These are phyloP conservation scores for Hyles euphorbiae DNA, from an alignment of 1,140 invertebrate genomes.

Conservation along the genomic window DNA sequence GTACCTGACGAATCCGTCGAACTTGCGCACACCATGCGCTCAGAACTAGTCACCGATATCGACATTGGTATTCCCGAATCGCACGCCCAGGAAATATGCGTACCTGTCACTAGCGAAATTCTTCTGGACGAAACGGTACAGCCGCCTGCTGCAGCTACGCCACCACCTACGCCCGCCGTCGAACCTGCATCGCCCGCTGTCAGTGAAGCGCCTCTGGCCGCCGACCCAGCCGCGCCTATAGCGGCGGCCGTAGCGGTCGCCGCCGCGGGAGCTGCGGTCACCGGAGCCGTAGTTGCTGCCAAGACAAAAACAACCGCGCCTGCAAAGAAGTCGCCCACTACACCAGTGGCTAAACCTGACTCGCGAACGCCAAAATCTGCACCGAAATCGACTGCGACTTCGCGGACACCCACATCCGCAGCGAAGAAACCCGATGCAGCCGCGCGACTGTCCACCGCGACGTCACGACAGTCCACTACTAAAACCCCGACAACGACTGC, in stretches of 20 bases:
- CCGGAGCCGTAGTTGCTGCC: constrained; percentile 28
- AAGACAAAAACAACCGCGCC: constrained; percentile 35
- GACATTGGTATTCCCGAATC: constrained; percentile 60
- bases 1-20: constrained; percentile 39
- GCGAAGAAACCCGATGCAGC: constrained; percentile 27
- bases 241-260: constrained; percentile 28
- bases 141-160: constrained; percentile 30
- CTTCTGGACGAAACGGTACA: constrained; percentile 38
- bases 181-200: constrained; percentile 17
- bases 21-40: constrained; percentile 18
- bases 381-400: constrained; percentile 20
- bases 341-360: constrained; percentile 27
- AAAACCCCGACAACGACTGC: constrained; percentile 1
- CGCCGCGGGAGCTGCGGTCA: constrained; percentile 32
- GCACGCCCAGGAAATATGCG: constrained; percentile 60
- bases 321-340: constrained; percentile 42
- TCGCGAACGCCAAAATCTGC: constrained; percentile 31
- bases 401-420: constrained; percentile 35
- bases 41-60: constrained; percentile 57
- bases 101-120: constrained; percentile 55
- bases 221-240: constrained; percentile 20
- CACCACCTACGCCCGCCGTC: constrained; percentile 49
- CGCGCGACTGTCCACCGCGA: neutral
- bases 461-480: neutral
- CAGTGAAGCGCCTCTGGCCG: constrained; percentile 29